phyloP scores from a whole-genome alignment of 2,797 vertebrate genomes.

The Setipinna tenuifilis region DNA sequence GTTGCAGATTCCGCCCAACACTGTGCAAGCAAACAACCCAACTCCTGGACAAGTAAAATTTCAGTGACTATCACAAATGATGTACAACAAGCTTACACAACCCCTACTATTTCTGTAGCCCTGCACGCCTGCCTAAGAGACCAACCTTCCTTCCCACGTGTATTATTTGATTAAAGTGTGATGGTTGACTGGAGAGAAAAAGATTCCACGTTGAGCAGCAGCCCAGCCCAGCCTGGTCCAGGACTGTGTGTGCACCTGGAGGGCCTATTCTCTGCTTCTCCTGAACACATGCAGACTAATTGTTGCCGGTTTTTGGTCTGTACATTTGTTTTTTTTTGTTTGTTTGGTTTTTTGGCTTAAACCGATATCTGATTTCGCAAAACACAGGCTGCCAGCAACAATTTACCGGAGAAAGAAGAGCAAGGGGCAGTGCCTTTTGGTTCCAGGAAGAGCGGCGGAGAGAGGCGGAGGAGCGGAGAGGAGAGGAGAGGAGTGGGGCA shows the following conservation, averaged over 20 bases:
- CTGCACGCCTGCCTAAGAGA: neutral
- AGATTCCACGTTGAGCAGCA: neutral
- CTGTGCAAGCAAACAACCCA: no score
- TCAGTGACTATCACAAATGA: no score
- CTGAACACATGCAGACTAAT: no score
- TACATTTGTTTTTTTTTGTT: no score
- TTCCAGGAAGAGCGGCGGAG: slow-evolving; percentile 58
- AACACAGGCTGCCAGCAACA: slow-evolving; percentile 57
- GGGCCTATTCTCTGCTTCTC: no score
- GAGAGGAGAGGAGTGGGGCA: neutral
- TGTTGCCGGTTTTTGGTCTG: neutral
- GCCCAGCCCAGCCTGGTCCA: no score
- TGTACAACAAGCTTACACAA: no score
- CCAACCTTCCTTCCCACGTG: neutral
- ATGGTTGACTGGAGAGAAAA: neutral
- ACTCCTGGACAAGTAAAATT: no score
- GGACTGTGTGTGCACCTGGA: no score
- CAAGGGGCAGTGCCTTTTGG: slow-evolving; percentile 49
- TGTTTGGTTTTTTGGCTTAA: slow-evolving; percentile 45
- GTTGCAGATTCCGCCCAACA: neutral
- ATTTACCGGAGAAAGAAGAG: slow-evolving; percentile 45
- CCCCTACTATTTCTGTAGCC: no score
- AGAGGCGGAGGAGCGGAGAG: neutral
- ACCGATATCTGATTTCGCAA: slow-evolving; percentile 64
- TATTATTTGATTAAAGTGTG: neutral